A percentile compares a stretch with the other conserved stretches of the same genome.
Evolutionary conservation across 2,113 vertebrate genomes (phyloP).

Genomic region (Pterocles burchelli): DNA sequence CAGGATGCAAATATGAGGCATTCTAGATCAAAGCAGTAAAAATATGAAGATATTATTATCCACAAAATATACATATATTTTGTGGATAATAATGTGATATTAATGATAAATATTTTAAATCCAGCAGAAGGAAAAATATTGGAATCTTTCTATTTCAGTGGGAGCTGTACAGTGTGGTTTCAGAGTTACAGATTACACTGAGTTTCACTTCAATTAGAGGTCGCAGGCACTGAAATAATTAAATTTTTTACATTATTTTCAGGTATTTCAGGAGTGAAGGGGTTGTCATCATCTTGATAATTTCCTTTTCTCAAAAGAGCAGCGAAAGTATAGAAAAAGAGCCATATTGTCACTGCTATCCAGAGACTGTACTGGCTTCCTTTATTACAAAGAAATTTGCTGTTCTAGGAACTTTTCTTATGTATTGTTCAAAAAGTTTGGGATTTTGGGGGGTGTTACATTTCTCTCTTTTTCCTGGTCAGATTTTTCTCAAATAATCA

Average conservation of each 20-base stretch:
- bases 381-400: not conserved
- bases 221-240: not conserved
- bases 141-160: not conserved
- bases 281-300: not conserved
- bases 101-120: conserved; percentile 24
- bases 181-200: not conserved
- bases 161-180: not conserved
- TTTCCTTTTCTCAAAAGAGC: not conserved
- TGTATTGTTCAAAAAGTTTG: not conserved
- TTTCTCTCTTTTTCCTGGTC: not conserved
- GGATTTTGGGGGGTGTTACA: not conserved
- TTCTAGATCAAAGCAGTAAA: conserved; percentile 29
- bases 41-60: not conserved
- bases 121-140: not conserved
- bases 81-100: too few relatives aligned
- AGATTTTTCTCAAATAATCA: not conserved
- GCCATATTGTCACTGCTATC: not conserved
- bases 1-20: conserved; percentile 32
- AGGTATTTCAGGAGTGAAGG: not conserved
- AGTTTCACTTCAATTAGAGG: not conserved
- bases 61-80: not conserved
- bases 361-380: not conserved
- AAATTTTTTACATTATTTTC: not conserved
- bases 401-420: not conserved
- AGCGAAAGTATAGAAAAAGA: not conserved